These are phyloP conservation scores for Athrips mouffetella DNA, from an alignment of 2,888 invertebrate species.

Conservation along the genomic window DNA sequence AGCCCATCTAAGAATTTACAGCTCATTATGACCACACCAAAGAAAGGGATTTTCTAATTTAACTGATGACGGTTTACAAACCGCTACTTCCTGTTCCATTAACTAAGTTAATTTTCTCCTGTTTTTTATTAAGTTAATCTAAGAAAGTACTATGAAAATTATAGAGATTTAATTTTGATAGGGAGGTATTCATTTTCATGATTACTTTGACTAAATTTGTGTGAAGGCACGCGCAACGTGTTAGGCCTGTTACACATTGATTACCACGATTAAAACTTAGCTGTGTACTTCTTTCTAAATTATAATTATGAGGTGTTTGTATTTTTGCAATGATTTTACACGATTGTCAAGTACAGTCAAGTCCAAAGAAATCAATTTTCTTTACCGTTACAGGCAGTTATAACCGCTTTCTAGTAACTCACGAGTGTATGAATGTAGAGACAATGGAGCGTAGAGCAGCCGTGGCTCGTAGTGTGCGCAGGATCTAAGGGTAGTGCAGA, in stretches of 20 bases:
- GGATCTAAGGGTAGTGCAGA: too few relatives aligned
- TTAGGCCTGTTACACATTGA: not conserved
- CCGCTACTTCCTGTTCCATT: too few relatives aligned
- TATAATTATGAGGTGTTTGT: too few relatives aligned
- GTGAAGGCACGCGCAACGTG: slow-evolving; percentile 19
- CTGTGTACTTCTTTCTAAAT: not conserved
- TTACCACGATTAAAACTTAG: not conserved
- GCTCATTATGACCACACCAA: not conserved
- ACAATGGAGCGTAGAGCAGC: not conserved
- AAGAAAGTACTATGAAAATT: not conserved
- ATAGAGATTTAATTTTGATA: slow-evolving; percentile 41
- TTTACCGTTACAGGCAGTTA: too few relatives aligned
- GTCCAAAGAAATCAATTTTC: too few relatives aligned
- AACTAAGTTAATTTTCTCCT: too few relatives aligned
- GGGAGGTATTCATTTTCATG: slow-evolving; percentile 32
- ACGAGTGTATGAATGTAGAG: not conserved
- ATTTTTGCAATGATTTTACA: too few relatives aligned
- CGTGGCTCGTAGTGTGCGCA: slow-evolving; percentile 22
- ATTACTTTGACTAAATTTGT: slow-evolving; percentile 23
- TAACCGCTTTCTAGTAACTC: too few relatives aligned
- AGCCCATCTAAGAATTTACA: slow-evolving; percentile 1
- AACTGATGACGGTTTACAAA: too few relatives aligned
- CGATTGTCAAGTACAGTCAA: too few relatives aligned
- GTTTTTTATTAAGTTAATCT: not conserved
- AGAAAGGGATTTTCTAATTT: not conserved